These are phyloP conservation scores for Marmota monax DNA, from an alignment of 2,113 vertebrate species.

Conservation along the genomic window DNA sequence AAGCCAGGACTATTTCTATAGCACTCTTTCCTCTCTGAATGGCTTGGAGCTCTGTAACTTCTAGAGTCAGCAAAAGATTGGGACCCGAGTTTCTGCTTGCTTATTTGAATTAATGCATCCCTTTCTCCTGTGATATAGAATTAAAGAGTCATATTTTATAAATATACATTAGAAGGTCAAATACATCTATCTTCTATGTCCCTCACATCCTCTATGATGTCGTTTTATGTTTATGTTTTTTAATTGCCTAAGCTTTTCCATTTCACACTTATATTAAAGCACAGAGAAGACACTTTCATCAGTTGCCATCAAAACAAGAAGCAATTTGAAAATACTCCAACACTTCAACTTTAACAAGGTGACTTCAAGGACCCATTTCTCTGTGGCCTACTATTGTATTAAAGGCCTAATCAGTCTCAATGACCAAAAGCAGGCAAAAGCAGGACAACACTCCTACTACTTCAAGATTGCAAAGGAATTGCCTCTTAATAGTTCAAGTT, in stretches of 20 bases:
- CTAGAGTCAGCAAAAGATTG: background rate
- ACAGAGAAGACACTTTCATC: background rate
- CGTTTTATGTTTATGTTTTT: slow-evolving; percentile 9
- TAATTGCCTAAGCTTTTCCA: background rate
- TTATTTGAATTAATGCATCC: background rate
- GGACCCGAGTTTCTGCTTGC: background rate
- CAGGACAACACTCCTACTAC: background rate
- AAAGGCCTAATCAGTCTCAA: background rate
- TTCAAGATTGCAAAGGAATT: background rate
- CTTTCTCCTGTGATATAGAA: background rate
- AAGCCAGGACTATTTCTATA: background rate
- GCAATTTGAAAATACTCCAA: slow-evolving; percentile 17
- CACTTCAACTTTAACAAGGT: slow-evolving; percentile 39
- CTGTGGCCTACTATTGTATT: background rate
- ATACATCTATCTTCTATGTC: background rate
- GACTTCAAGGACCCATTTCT: slow-evolving; percentile 34
- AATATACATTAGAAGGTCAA: background rate
- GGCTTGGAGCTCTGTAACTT: background rate
- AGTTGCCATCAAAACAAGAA: slow-evolving; percentile 33
- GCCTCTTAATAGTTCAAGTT: background rate
- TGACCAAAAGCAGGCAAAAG: background rate
- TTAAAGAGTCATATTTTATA: background rate
- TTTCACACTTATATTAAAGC: slow-evolving; percentile 48
- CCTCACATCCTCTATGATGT: background rate
- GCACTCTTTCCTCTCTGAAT: background rate